Evolutionary conservation across 2,797 vertebrate species (phyloP).

Genomic region (Gallinago solitaria): DNA sequence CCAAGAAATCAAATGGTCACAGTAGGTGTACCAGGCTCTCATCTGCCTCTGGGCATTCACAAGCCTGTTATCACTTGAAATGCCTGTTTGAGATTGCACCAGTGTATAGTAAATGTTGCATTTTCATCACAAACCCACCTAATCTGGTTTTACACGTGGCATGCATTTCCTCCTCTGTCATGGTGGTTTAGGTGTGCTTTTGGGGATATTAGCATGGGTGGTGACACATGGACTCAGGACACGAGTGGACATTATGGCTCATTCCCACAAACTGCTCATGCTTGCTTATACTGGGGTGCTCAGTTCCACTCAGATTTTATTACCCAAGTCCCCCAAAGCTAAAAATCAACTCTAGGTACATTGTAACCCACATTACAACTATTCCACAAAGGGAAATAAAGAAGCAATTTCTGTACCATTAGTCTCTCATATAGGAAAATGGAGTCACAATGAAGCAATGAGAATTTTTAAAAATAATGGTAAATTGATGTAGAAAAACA

Average conservation of each 20-base stretch:
- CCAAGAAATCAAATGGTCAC: neutral
- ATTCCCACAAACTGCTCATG: neutral
- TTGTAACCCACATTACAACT: neutral
- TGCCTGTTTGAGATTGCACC: neutral
- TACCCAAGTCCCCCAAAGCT: rapidly evolving
- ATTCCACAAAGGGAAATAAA: neutral
- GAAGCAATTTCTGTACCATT: neutral
- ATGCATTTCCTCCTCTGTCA: neutral
- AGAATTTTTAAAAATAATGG: neutral
- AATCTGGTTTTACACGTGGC: neutral
- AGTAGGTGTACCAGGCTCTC: neutral
- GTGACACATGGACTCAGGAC: neutral
- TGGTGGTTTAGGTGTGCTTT: neutral
- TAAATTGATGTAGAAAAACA: neutral
- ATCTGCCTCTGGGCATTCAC: neutral
- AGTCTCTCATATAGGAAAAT: rapidly evolving
- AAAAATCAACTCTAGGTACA: neutral
- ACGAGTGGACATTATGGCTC: neutral
- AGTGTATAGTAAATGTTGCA: neutral
- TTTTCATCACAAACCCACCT: neutral
- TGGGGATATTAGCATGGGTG: neutral
- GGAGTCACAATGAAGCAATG: neutral
- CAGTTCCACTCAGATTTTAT: neutral
- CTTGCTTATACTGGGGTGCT: neutral
- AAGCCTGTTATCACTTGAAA: neutral